Percentiles rank a stretch among this genome's conserved stretches.
Conservation (phyloP, 37 sponge, comb jelly and placozoan genomes). For the Aplysina aerophoba region DNA sequence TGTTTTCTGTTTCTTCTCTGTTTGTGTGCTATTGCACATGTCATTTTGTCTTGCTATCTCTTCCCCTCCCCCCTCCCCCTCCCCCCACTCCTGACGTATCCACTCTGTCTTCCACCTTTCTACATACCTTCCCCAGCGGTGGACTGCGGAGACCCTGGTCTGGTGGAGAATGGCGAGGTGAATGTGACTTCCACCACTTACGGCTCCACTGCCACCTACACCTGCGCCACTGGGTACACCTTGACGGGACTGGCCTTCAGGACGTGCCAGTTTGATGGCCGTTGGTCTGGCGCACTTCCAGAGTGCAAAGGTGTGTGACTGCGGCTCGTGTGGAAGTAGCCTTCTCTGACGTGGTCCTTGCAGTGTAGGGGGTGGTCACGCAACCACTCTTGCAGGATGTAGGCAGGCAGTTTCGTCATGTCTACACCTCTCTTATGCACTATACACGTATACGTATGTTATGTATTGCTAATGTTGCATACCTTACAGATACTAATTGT, state of each 20-base stretch:
- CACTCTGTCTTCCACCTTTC: no score
- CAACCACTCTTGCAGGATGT: no score
- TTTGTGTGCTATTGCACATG: no score
- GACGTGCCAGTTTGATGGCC: conserved; percentile 49
- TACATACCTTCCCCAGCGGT: conserved; percentile 1
- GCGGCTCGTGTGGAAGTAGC: not conserved
- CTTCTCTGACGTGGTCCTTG: not conserved
- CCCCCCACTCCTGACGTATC: no score
- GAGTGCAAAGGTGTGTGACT: not conserved
- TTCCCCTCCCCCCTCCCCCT: no score
- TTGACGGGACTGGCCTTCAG: conserved; percentile 39
- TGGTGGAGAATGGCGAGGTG: conserved; percentile 13
- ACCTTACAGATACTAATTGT: no score
- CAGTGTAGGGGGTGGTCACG: not conserved
- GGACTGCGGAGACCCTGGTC: conserved; percentile 23
- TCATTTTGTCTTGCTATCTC: no score
- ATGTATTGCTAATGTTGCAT: no score
- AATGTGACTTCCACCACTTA: conserved; percentile 17
- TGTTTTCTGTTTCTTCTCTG: no score
- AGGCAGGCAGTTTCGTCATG: no score
- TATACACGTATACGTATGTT: no score
- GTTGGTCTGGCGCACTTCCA: conserved; percentile 44
- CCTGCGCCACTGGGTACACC: conserved; percentile 44
- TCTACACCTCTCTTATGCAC: no score
- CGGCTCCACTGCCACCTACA: conserved; percentile 47